Evolutionary conservation across 1,140 invertebrate species (phyloP), one percentile per base, ranked within the genome.

Genomic region (Calycopis cecrops): DNA sequence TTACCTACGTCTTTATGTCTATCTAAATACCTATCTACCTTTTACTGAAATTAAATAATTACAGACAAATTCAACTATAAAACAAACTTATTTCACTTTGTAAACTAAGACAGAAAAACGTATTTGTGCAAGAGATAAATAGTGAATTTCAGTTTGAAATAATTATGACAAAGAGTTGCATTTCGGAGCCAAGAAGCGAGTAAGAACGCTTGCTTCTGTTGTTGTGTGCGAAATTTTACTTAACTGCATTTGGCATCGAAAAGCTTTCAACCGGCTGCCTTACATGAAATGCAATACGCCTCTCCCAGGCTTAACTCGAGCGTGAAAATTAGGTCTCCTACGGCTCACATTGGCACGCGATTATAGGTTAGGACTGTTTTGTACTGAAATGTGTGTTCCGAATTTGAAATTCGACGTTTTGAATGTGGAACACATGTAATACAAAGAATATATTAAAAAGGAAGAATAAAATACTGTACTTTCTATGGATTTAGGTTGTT

Each of bases 211-310:
- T 28, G 11, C 14, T 28, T 10, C 12, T 48, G 35, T 52, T 21
- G 37, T 35, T 52, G 35, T 68, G 59, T 60, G 68, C 68, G 59
- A 63, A 69, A 67, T 65, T 68, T 69, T 67, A 65, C 63, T 68
- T 73, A 73, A 66, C 63, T 62, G 59, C 61, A 68, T 71, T 73
- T 73, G 71, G 71, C 71, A 73, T 60, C 57, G 67, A 50, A 52
- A 57, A 62, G 48, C 38, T 60, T 60, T 55, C 52, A 60, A 35
- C 47, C 48, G 37, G 14, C 35, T 52, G 47, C 47, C 2, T 48
- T 48, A 28, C 47, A 48, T 21, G 21, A 21, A 48, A 48, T 38
- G 35, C 35, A 52, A 17, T 38, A 52, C 14, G 47, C 47, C 40
- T 12, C 17, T 40, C 12, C 10, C 34, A 58, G 56, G 35, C 52